These are phyloP conservation scores for Sigmodon hispidus DNA, from an alignment of 2,113 vertebrate genomes.

Conservation along the genomic window DNA sequence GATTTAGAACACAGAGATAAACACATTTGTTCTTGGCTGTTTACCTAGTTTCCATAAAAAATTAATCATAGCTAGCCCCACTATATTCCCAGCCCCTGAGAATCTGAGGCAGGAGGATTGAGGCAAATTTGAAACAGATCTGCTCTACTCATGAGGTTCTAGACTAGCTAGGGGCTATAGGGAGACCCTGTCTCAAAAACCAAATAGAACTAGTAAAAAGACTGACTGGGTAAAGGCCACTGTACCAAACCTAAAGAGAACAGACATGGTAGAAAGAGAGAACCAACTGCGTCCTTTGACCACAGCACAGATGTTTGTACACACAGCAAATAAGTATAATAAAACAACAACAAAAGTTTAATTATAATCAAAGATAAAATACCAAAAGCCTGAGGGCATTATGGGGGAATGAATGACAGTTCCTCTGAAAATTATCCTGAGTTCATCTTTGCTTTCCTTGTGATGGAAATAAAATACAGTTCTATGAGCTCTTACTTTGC, in stretches of 20 bases:
- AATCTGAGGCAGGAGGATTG: not conserved
- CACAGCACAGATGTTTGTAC: not conserved
- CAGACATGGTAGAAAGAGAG: no score
- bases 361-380: not conserved
- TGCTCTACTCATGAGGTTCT: not conserved
- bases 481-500: not conserved
- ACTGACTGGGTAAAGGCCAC: not conserved
- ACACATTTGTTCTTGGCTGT: constrained; percentile 45
- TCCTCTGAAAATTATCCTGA: not conserved
- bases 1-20: constrained; percentile 63
- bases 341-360: not conserved
- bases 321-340: not conserved
- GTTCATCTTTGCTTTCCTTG: not conserved
- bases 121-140: not conserved
- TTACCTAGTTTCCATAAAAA: constrained; percentile 45
- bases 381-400: no score
- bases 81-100: not conserved
- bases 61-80: not conserved
- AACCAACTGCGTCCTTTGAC: not conserved
- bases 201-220: not conserved
- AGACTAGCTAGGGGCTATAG: not conserved
- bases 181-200: not conserved
- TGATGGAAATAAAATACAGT: not conserved
- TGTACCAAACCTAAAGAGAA: not conserved
- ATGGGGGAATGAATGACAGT: not conserved